Base-by-base conservation (phyloP, 2,113 vertebrate species). In the Notothenia rossii region DNA sequence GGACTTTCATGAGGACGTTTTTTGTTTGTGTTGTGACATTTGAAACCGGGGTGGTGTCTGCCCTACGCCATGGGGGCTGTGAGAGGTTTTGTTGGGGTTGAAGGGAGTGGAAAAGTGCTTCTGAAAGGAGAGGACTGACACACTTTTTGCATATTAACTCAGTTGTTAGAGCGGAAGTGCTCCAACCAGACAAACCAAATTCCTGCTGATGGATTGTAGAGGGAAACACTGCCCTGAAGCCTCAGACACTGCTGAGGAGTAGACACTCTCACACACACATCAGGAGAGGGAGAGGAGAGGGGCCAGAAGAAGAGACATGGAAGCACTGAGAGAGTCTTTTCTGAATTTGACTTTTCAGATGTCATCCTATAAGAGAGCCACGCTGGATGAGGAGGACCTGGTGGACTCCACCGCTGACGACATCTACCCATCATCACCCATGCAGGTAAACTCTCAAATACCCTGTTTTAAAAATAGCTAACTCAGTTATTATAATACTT, bases 341-440 rank as follows among this genome's bases (percentile, higher is more conserved):
- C 90, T 96, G 71, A 94, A 94, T 90, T 94, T 97, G 92, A 87
- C 95, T 70, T 95, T 94, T 87, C 96, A 99, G 98, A 98, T 98
- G 97, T 98, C 98, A 10, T 91, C 96, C 3, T 99, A 99, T 91
- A 99, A 97, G 86, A 93, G 97, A 69, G 97, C 97, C 0, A 99
- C 98, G 0, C 84, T 98, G 92, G 98, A 99, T 0, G 98, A 99
- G 3, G 98, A 99, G 81, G 97, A 98, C 36, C 94, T 99, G 84
- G 92, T 98, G 88, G 97, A 98, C 67, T 95, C 97, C 11, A 87
- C 94, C 4, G 81, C 93, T 0, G 97, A 98, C 3, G 97, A 98
- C 15, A 86, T 94, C 46, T 98, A 97, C 88, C 95, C 96, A 13
- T 95, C 96, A 11, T 95, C 96, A 0, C 95, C 95, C 45, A 86